Percentiles rank a stretch among this genome's conserved stretches.
Evolutionary conservation across 1,140 invertebrate species (phyloP).

Genomic region (Schlechtendalia chinensis): DNA sequence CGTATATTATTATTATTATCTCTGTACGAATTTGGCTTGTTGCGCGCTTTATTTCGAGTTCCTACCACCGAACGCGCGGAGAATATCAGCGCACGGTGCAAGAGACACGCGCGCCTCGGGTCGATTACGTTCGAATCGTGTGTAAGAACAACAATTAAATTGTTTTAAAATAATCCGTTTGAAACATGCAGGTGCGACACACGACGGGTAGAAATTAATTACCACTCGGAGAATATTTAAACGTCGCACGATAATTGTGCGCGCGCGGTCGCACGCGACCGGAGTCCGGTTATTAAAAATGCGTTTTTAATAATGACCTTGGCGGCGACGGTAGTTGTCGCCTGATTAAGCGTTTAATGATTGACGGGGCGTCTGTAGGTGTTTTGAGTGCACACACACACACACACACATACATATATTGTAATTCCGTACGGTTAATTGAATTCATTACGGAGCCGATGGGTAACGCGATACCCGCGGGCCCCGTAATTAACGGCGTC

Average conservation of each 20-base stretch:
- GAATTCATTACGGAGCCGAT: constrained; percentile 46
- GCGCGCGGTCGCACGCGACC: background rate
- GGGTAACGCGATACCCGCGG: constrained; percentile 38
- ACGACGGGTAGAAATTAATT: background rate
- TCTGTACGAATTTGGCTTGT: constrained; percentile 14
- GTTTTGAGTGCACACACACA: background rate
- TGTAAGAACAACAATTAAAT: too few species aligned
- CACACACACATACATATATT: background rate
- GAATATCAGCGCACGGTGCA: too few species aligned
- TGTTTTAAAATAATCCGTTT: too few species aligned
- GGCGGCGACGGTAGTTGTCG: constrained; percentile 37
- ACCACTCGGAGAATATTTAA: background rate
- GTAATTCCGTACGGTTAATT: constrained; percentile 36
- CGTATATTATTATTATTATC: too few species aligned
- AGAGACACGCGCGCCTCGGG: too few species aligned
- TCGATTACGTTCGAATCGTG: too few species aligned
- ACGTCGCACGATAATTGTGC: background rate
- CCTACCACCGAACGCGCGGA: too few species aligned
- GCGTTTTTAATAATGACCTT: constrained; percentile 43
- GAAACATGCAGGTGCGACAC: too few species aligned
- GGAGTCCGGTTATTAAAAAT: constrained; percentile 30
- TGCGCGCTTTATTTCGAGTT: constrained; percentile 17
- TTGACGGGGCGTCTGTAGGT: constrained; percentile 41
- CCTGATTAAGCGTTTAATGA: constrained; percentile 46
- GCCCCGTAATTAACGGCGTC: constrained; percentile 45